These are phyloP conservation scores for Cladopsammia gracilis DNA, from an alignment of 64 coral and sea anemone species.

Conservation along the genomic window DNA sequence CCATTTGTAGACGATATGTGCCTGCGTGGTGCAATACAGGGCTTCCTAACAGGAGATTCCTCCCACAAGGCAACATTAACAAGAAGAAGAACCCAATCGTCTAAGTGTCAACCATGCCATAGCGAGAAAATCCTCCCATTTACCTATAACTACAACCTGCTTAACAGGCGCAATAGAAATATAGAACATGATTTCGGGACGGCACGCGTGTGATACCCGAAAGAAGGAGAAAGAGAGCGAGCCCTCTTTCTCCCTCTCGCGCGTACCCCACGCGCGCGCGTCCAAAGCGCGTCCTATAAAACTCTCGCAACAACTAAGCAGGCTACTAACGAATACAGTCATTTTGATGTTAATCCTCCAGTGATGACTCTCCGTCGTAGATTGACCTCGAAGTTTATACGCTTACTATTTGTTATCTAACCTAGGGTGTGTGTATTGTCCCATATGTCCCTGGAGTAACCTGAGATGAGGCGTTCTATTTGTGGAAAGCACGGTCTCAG, in stretches of 20 bases:
- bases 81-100: neutral
- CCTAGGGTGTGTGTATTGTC: slow-evolving; percentile 15
- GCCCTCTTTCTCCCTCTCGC: too few relatives aligned
- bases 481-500: too few relatives aligned
- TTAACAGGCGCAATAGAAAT: too few relatives aligned
- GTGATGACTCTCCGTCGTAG: neutral
- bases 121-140: neutral
- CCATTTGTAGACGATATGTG: neutral
- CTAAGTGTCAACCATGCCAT: neutral
- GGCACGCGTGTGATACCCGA: too few relatives aligned
- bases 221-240: too few relatives aligned
- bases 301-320: neutral
- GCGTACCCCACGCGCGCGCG: too few relatives aligned
- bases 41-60: slow-evolving; percentile 1
- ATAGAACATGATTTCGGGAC: too few relatives aligned
- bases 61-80: slow-evolving; percentile 17
- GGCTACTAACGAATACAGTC: neutral
- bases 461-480: neutral
- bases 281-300: neutral
- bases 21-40: neutral
- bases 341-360: neutral
- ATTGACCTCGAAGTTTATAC: neutral
- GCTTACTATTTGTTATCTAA: too few relatives aligned
- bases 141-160: neutral
- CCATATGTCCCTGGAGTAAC: neutral